Evolutionary conservation across 2,113 vertebrate species (phyloP).

Genomic region (Gobiocypris rarus): DNA sequence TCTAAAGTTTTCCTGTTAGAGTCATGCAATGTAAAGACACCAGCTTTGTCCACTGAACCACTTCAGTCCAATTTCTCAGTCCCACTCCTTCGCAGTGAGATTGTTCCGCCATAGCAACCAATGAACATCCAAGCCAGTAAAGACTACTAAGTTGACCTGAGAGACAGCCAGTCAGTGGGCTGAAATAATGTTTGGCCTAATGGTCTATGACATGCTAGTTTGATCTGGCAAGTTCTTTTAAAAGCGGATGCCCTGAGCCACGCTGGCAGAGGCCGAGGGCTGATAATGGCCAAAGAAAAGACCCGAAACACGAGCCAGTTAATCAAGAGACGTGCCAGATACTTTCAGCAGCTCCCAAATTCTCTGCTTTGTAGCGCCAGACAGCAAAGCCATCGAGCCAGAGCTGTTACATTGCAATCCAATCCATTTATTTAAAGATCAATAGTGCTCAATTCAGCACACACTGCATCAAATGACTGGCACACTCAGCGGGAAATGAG

Average conservation of each 20-base stretch:
- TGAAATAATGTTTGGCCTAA: constrained; percentile 65
- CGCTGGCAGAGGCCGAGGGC: constrained; percentile 63
- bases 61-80: constrained; percentile 55
- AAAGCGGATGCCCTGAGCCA: constrained; percentile 65
- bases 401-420: constrained; percentile 45
- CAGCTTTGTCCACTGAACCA: constrained; percentile 64
- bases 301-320: constrained; percentile 14
- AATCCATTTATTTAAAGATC: constrained; percentile 47
- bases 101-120: constrained; percentile 65
- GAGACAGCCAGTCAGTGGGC: constrained; percentile 55
- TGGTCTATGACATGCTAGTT: constrained; percentile 63
- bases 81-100: constrained; percentile 48
- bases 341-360: constrained; percentile 63
- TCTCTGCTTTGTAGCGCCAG: constrained; percentile 42
- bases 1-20: constrained; percentile 56
- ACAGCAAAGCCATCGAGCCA: constrained; percentile 12
- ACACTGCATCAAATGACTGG: constrained; percentile 32
- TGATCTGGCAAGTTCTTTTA: constrained; percentile 68
- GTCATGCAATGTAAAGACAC: constrained; percentile 59
- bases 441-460: constrained; percentile 35
- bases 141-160: constrained; percentile 58
- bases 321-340: constrained; percentile 51
- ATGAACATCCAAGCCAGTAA: constrained; percentile 66
- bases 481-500: constrained; percentile 27
- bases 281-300: constrained; percentile 63